Conservation (phyloP, 2,797 vertebrate species). For the Crypturellus tataupa region DNA sequence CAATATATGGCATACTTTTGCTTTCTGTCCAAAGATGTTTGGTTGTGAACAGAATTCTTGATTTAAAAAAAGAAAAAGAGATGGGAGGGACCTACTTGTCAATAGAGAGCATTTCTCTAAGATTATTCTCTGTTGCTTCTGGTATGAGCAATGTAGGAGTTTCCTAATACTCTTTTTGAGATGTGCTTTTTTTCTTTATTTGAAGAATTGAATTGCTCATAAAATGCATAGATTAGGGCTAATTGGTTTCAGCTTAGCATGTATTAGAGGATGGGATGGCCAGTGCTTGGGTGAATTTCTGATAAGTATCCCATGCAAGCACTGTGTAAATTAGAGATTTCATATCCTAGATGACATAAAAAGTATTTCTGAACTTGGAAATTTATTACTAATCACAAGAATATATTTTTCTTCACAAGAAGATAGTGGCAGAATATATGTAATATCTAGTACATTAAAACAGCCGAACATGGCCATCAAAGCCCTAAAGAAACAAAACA, state of each 20-base stretch:
- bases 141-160: not conserved
- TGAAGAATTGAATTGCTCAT: not conserved
- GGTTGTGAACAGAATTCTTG: not conserved
- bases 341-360: not conserved
- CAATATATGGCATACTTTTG: not conserved
- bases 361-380: not conserved
- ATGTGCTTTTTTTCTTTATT: not conserved
- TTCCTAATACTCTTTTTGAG: not conserved
- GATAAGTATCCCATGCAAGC: not conserved
- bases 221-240: not conserved
- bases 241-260: not conserved
- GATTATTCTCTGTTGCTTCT: not conserved
- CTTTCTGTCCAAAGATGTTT: not conserved
- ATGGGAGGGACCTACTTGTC: not conserved
- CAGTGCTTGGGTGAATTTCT: not conserved
- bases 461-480: not conserved
- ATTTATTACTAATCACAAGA: not conserved
- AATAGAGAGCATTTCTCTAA: not conserved
- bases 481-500: not conserved
- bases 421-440: not conserved
- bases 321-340: not conserved
- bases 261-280: not conserved
- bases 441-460: accelerated
- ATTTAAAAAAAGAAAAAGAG: not conserved
- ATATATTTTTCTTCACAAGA: too few species aligned